Conservation (phyloP, 2,797 vertebrate genomes). For the Microchirus variegatus region DNA sequence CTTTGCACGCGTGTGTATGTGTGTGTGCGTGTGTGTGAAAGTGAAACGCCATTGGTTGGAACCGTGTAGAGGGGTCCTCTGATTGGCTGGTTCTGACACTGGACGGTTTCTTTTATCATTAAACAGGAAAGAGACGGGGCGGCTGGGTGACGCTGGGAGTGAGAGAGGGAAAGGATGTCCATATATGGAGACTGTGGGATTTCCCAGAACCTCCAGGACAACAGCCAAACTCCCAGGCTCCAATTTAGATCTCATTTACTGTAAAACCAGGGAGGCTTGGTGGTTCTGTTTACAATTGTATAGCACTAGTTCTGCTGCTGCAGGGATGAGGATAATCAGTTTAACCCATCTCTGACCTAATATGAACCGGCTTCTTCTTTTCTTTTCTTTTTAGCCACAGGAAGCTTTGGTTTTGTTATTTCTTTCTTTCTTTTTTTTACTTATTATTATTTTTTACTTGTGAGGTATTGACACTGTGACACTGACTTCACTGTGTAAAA, state of each 20-base stretch:
- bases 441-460: too few relatives aligned
- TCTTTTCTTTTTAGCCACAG: too few relatives aligned
- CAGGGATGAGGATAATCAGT: too few relatives aligned
- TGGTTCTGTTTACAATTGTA: not conserved
- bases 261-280: not conserved
- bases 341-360: too few relatives aligned
- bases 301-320: too few relatives aligned
- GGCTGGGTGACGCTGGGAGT: not conserved
- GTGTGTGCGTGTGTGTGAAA: not conserved
- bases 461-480: too few relatives aligned
- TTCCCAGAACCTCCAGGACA: conserved; percentile 34
- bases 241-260: not conserved
- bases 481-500: too few relatives aligned
- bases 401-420: too few relatives aligned
- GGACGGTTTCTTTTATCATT: conserved; percentile 58
- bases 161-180: conserved; percentile 41
- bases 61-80: not conserved
- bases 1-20: conserved; percentile 1
- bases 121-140: conserved; percentile 20
- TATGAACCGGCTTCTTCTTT: too few relatives aligned
- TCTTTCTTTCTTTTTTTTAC: too few relatives aligned
- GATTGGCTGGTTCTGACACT: conserved; percentile 32
- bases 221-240: conserved; percentile 9
- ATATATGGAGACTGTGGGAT: conserved; percentile 53
- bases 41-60: conserved; percentile 30